Base-by-base conservation (phyloP, 2,113 vertebrate species). In the Laticauda colubrina region DNA sequence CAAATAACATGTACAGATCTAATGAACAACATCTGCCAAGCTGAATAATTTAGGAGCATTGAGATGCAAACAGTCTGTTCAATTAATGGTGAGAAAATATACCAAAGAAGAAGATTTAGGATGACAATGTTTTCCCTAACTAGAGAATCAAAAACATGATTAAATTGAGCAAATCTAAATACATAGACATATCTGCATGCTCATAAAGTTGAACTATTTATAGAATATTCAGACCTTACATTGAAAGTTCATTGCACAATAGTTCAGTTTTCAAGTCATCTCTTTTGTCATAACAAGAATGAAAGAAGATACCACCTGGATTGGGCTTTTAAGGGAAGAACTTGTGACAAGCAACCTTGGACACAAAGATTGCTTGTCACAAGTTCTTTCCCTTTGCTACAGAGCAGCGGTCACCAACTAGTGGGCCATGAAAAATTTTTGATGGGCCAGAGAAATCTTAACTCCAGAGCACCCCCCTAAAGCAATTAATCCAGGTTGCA, bases 241-340 rank as follows among this genome's bases (percentile, higher is more conserved):
- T 45, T 64, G 54, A 64, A 86, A 91, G 64, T 59, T 91, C 86
- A 59, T 64, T n/a, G 93, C 86, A 88, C 90, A 53, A 91, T 87
- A 90, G 75, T 69, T 91, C 59, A 92, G 57, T 81, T 90, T 86
- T 93, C 45, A 93, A 86, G 55, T 93, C 6, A 18, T 45, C 34
- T 75, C 43, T n/a, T 93, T 91, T 91, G 64, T 91, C 43, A 88
- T 93, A 81, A 29, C n/a, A 54, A 69, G 85, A 1, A 0, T 43
- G 11, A 26, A 85, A 91, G 61, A 88, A 85, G 51, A 69, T 54
- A 54, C 10, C 87, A 85, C 57, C 4, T 15, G 55, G 8, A n/a
- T n/a, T 2, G 3, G 12, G 89, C 88, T 57, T 15, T 0, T 0
- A 20, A 11, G 87, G 53, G 90, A 61, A 57, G 43, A 29, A 90